Evolutionary conservation across 2,797 vertebrate species (phyloP).

Genomic region (Chromobotia macracanthus): DNA sequence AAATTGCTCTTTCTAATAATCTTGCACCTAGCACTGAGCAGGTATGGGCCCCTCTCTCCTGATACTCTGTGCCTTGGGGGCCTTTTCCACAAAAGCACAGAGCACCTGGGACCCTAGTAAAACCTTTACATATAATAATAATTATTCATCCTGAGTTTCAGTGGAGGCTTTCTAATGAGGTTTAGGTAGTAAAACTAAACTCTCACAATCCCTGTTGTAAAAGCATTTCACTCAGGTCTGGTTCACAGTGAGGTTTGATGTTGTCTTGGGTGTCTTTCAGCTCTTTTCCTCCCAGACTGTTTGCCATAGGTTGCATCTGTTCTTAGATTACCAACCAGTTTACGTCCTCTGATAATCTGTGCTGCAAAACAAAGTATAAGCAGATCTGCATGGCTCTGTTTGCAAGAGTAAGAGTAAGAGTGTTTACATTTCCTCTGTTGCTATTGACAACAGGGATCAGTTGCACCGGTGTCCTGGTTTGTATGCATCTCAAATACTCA

Average conservation of each 20-base stretch:
- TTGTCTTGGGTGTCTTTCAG: constrained; percentile 1
- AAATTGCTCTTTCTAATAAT: neutral
- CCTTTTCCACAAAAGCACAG: neutral
- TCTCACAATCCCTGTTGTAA: constrained; percentile 7
- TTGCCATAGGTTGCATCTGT: neutral
- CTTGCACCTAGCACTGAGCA: neutral
- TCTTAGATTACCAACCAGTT: constrained; percentile 6
- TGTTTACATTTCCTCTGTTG: constrained; percentile 38
- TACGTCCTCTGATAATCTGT: neutral
- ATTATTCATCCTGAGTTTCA: neutral
- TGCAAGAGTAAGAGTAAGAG: constrained; percentile 13
- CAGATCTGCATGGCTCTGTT: constrained; percentile 8
- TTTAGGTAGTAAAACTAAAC: constrained; percentile 17
- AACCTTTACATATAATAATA: neutral
- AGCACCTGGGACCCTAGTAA: neutral
- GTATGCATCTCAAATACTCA: constrained; percentile 36
- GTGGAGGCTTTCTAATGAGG: constrained; percentile 6
- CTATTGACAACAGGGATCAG: constrained; percentile 35
- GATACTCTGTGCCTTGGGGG: neutral
- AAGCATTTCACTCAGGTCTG: constrained; percentile 4
- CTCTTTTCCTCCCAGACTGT: neutral
- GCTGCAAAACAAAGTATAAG: neutral
- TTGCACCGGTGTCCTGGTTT: constrained; percentile 32
- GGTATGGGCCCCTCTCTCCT: neutral
- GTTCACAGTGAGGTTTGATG: constrained; percentile 7